Evolutionary conservation across 2,113 vertebrate species (phyloP), one percentile per base, ranked within the genome.

Genomic region (Sinocyclocheilus rhinocerous): DNA sequence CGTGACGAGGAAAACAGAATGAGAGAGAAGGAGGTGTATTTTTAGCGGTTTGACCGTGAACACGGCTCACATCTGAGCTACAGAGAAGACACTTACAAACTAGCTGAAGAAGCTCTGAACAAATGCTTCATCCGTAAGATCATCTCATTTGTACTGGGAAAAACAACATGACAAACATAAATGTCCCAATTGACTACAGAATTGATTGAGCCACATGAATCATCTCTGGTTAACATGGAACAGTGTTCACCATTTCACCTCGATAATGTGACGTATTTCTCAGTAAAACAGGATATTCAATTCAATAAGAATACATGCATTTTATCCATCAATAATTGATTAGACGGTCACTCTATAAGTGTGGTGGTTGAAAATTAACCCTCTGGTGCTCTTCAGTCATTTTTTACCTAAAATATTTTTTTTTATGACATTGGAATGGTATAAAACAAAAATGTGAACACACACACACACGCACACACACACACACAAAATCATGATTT

Each of bases 41-140:
- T 88, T 88, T 83, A 90, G 83, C 82, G 22, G 65, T 80, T 72
- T 87, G 85, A 85, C 89, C 89, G 59, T 87, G 85, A 80, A 83
- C 45, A 73, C 20, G 4, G 18, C 70, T 45, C 70, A n/a, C 36
- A 13, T 73, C 36, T 88, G 57, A 48, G 69, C 5, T 61, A 84
- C 45, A 65, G 36, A 84, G 36, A 55, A 61, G 50, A 86, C 24
- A 11, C n/a, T 50, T 42, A 65, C 36, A 84, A 50, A 76, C 24
- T 20, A n/a, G 13, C 83, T 26, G 83, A 52, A 52, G 55, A 81
- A 36, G 3, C 26, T 70, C 3, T 24, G 22, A 8, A 29, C 52
- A 55, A 55, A 55, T 6, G 36, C 42, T 48, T 9, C 22, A 33
- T 70, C 29, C 18, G 15, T 9, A 8, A 12, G 70, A 42, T 73